Percentiles rank a stretch among this genome's conserved stretches.
phyloP scores from a whole-genome alignment of 2,113 vertebrate genomes.

The Todiramphus chloris region DNA sequence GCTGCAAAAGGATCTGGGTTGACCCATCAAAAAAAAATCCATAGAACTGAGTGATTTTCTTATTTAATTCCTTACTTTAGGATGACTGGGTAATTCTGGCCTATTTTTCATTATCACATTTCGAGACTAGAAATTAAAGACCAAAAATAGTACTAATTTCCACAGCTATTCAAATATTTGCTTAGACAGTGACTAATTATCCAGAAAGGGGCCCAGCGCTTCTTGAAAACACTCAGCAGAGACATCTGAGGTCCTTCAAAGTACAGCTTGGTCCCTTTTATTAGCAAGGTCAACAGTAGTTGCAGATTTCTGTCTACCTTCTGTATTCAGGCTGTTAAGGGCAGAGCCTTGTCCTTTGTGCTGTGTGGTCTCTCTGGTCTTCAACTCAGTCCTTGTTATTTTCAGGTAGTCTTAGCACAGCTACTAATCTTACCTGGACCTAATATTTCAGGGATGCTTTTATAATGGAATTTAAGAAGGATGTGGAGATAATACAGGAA shows the following conservation, averaged over 20 bases:
- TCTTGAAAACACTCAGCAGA: not conserved
- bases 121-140: not conserved
- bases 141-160: slow-evolving; percentile 20
- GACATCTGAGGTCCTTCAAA: slow-evolving; percentile 21
- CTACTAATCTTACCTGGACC: not conserved
- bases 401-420: not conserved
- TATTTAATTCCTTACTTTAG: not conserved
- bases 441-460: not conserved
- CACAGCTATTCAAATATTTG: slow-evolving; percentile 41
- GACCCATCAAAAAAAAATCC: not conserved
- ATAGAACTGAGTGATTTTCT: not conserved
- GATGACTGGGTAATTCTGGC: not conserved
- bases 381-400: not conserved
- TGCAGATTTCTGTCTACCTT: slow-evolving; percentile 1
- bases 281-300: slow-evolving; percentile 39
- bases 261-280: not conserved
- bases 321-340: not conserved
- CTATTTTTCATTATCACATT: not conserved
- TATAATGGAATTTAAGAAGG: not conserved
- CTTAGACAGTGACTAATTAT: slow-evolving; percentile 29
- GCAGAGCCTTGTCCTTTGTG: not conserved
- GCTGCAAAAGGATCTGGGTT: not conserved
- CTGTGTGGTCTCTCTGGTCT: not conserved
- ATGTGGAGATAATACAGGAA: not conserved
- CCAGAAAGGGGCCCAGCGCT: not conserved